phyloP scores from a whole-genome alignment of 2,888 invertebrate genomes.

The Frankliniella fusca region DNA sequence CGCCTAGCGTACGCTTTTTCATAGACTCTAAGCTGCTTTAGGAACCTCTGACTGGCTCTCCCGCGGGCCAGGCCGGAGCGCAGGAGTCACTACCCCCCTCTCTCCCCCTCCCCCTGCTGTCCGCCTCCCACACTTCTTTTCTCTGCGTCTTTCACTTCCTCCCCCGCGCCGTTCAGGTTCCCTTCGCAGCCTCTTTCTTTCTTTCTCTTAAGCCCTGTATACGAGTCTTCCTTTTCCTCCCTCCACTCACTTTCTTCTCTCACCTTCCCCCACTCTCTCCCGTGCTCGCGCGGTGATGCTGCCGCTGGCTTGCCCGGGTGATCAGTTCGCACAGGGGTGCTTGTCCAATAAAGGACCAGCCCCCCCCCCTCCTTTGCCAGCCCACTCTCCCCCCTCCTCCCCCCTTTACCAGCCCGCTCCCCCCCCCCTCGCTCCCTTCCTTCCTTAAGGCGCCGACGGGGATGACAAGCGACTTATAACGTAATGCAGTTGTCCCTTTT shows the following conservation, averaged over 20 bases:
- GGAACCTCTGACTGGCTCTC: neutral
- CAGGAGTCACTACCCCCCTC: neutral
- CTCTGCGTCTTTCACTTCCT: slow-evolving; percentile 30
- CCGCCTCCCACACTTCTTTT: slow-evolving; percentile 25
- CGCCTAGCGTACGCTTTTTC: neutral
- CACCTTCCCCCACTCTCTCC: slow-evolving; percentile 41
- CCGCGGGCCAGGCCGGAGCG: neutral
- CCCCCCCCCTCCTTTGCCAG: neutral
- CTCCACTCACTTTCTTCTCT: slow-evolving; percentile 20
- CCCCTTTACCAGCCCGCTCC: no score
- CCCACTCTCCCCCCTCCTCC: no score
- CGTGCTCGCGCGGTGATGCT: slow-evolving; percentile 32
- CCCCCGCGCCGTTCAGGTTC: slow-evolving; percentile 28
- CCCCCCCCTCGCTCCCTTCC: no score
- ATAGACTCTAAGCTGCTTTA: slow-evolving; percentile 6
- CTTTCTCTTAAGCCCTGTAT: neutral
- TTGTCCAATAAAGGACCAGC: neutral
- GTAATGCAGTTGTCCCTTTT: slow-evolving; percentile 23
- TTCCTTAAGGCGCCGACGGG: neutral
- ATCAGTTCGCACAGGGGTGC: neutral
- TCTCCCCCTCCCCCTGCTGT: slow-evolving; percentile 29
- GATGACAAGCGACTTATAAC: slow-evolving; percentile 24
- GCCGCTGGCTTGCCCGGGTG: neutral
- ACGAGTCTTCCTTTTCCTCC: neutral
- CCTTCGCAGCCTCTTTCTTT: neutral